Evolutionary conservation across 2,797 vertebrate genomes (phyloP).

Genomic region (Kryptopterus vitreolus): DNA sequence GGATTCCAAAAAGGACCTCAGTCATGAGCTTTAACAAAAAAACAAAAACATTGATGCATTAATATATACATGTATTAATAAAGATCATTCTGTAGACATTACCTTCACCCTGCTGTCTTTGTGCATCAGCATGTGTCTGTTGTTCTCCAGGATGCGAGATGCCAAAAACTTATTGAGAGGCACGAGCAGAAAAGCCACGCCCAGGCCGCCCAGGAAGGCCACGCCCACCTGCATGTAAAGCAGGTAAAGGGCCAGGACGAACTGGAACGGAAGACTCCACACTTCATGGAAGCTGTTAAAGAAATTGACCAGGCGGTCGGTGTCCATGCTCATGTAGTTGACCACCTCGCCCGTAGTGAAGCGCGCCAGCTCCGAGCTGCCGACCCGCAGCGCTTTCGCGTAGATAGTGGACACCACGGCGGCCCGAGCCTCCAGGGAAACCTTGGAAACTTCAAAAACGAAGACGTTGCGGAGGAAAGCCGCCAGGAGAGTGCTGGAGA

Average conservation of each 20-base stretch:
- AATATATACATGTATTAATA: background rate
- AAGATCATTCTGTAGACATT: conserved; percentile 43
- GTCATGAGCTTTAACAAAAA: conserved; percentile 83
- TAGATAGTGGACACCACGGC: conserved; percentile 84
- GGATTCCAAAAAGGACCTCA: conserved; percentile 88
- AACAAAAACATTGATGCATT: background rate
- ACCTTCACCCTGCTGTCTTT: conserved; percentile 95
- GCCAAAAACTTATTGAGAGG: conserved; percentile 92
- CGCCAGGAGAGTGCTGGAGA: conserved; percentile 75
- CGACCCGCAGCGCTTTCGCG: conserved; percentile 80
- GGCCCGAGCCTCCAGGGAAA: conserved; percentile 77
- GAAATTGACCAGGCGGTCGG: conserved; percentile 86
- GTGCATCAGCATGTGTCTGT: conserved; percentile 81
- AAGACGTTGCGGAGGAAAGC: conserved; percentile 85
- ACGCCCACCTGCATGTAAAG: conserved; percentile 89
- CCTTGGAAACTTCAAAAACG: conserved; percentile 81
- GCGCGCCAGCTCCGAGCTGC: conserved; percentile 71
- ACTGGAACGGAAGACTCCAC: conserved; percentile 89
- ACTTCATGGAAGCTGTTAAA: conserved; percentile 89
- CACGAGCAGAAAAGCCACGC: conserved; percentile 84
- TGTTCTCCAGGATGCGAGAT: conserved; percentile 83
- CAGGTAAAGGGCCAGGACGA: conserved; percentile 86
- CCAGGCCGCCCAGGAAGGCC: conserved; percentile 86
- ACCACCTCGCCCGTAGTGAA: conserved; percentile 84
- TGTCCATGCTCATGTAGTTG: conserved; percentile 92